A percentile compares a stretch with the other conserved stretches of the same genome.
phyloP scores from a whole-genome alignment of 2,888 invertebrate species.

The Pelosia muscerda region DNA sequence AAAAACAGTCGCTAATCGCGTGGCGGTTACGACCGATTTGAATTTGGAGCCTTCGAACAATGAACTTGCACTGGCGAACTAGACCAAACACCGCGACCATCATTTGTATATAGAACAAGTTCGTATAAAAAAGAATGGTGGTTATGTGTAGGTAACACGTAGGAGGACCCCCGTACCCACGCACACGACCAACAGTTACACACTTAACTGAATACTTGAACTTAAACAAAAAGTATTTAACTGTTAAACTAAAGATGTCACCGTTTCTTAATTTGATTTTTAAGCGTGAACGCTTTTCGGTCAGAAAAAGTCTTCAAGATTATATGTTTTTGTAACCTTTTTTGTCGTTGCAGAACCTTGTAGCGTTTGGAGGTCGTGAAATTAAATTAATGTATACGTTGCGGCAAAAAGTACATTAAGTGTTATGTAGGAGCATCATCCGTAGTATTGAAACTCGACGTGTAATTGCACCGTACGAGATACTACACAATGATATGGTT shows the following conservation, averaged over 20 bases:
- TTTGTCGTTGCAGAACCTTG: slow-evolving; percentile 54
- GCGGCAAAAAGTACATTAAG: slow-evolving; percentile 37
- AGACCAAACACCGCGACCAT: slow-evolving; percentile 82
- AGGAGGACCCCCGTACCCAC: slow-evolving; percentile 64
- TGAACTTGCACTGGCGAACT: slow-evolving; percentile 85
- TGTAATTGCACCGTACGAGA: slow-evolving; percentile 19
- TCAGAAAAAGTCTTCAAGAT: slow-evolving; percentile 35
- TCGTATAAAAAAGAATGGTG: slow-evolving; percentile 65
- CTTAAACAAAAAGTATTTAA: slow-evolving; percentile 53
- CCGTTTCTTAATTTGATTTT: slow-evolving; percentile 43
- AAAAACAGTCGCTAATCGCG: slow-evolving; percentile 70
- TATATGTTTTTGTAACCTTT: slow-evolving; percentile 42
- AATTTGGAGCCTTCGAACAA: slow-evolving; percentile 72
- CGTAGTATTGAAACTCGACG: slow-evolving; percentile 22
- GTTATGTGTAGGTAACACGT: slow-evolving; percentile 59
- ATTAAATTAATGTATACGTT: slow-evolving; percentile 53
- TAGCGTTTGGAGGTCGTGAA: slow-evolving; percentile 60
- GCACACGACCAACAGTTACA: slow-evolving; percentile 58
- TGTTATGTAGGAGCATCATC: slow-evolving; percentile 31
- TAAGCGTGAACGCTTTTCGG: slow-evolving; percentile 54
- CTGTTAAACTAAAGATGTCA: slow-evolving; percentile 58
- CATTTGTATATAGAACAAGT: slow-evolving; percentile 75
- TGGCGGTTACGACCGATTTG: slow-evolving; percentile 75
- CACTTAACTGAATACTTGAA: slow-evolving; percentile 44
- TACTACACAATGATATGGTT: slow-evolving; percentile 14